Percentiles rank a stretch among this genome's conserved stretches.
These are phyloP conservation scores for Carlito syrichta DNA, from an alignment of 2,113 vertebrate species.

Conservation along the genomic window DNA sequence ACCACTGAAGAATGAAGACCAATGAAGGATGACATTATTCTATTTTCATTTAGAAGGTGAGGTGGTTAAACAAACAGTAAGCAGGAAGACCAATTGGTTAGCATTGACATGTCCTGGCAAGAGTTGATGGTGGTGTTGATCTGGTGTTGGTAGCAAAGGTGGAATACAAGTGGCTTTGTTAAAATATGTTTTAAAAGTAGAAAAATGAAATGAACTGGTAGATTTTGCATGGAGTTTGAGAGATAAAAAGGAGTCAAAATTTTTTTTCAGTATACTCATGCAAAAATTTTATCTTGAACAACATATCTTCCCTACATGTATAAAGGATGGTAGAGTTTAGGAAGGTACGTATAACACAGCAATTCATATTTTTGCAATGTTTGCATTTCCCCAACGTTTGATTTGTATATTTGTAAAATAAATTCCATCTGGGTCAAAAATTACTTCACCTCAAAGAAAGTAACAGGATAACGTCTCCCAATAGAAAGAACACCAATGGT, in stretches of 20 bases:
- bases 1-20: neutral
- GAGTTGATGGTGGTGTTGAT: neutral
- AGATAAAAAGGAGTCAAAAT: neutral
- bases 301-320: neutral
- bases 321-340: neutral
- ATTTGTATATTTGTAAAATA: neutral
- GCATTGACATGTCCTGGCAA: neutral
- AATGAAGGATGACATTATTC: neutral
- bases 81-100: neutral
- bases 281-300: neutral
- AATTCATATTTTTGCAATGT: neutral
- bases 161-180: neutral
- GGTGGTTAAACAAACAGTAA: neutral
- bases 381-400: neutral
- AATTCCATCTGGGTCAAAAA: neutral
- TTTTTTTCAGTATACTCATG: neutral
- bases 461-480: neutral
- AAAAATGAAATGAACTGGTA: neutral
- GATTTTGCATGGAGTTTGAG: neutral
- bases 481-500: fast-evolving
- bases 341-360: neutral
- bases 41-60: neutral
- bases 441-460: neutral
- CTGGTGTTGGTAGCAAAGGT: neutral
- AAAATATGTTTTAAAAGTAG: neutral